These are phyloP conservation scores for Agrilus planipennis DNA, from an alignment of 1,140 invertebrate genomes.

Conservation along the genomic window DNA sequence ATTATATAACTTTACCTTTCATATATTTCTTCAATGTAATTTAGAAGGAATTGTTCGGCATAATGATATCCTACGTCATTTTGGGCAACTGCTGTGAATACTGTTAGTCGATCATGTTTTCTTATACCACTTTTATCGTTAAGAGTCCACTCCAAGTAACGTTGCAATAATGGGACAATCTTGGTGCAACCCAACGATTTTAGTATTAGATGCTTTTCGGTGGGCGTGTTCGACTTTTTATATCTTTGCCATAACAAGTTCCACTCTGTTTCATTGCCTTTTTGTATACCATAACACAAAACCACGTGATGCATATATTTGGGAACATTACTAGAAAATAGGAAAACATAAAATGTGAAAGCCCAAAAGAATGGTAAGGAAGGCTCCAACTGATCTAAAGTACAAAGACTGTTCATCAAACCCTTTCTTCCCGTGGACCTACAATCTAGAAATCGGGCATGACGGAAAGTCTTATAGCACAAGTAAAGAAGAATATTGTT, in stretches of 20 bases:
- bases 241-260: constrained; percentile 67
- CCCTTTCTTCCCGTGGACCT: no score
- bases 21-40: constrained; percentile 3
- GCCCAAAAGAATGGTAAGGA: no score
- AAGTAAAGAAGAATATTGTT: no score
- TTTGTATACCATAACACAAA: background rate
- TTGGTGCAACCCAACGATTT: constrained; percentile 54
- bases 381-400: no score
- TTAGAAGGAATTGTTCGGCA: constrained; percentile 31
- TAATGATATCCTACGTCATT: constrained; percentile 48
- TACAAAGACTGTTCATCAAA: no score
- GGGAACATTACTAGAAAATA: constrained; percentile 2
- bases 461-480: no score
- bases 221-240: constrained; percentile 51
- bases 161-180: constrained; percentile 60
- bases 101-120: constrained; percentile 54
- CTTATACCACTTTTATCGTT: constrained; percentile 47
- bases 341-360: no score
- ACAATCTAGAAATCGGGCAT: no score
- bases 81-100: constrained; percentile 45
- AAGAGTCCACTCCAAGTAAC: constrained; percentile 51
- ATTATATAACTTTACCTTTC: constrained; percentile 5
- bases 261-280: constrained; percentile 65
- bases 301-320: constrained; percentile 1
- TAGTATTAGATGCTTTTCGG: constrained; percentile 52